These are phyloP conservation scores for Sturnus vulgaris DNA, from an alignment of 2,113 vertebrate species.

Conservation along the genomic window DNA sequence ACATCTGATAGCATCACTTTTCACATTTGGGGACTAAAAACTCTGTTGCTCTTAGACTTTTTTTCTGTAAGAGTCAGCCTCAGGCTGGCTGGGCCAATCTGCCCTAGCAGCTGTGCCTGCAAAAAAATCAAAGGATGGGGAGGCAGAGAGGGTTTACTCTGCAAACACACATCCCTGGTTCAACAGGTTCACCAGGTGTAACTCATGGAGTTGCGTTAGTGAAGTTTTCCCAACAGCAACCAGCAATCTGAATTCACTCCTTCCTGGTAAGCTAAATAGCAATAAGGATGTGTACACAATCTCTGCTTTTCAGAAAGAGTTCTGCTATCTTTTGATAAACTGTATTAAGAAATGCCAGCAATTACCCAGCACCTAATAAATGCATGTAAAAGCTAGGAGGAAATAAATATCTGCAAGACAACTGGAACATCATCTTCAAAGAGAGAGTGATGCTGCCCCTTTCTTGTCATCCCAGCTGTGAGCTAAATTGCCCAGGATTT, in stretches of 20 bases:
- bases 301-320: background rate
- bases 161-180: background rate
- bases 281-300: background rate
- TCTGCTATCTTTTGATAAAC: background rate
- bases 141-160: background rate
- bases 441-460: background rate
- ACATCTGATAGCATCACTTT: background rate
- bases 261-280: background rate
- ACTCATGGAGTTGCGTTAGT: background rate
- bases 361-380: background rate
- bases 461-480: background rate
- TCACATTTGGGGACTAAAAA: background rate
- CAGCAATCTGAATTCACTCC: background rate
- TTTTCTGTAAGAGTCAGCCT: background rate
- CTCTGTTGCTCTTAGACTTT: background rate
- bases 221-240: background rate
- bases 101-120: background rate
- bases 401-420: background rate
- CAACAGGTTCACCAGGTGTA: background rate
- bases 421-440: background rate
- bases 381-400: background rate
- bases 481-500: slow-evolving; percentile 48
- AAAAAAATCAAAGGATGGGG: background rate
- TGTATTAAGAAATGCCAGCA: background rate
- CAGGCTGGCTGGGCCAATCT: background rate